phyloP scores from a whole-genome alignment of 2,888 invertebrate species.

The Sphaerophoria rueppellii region DNA sequence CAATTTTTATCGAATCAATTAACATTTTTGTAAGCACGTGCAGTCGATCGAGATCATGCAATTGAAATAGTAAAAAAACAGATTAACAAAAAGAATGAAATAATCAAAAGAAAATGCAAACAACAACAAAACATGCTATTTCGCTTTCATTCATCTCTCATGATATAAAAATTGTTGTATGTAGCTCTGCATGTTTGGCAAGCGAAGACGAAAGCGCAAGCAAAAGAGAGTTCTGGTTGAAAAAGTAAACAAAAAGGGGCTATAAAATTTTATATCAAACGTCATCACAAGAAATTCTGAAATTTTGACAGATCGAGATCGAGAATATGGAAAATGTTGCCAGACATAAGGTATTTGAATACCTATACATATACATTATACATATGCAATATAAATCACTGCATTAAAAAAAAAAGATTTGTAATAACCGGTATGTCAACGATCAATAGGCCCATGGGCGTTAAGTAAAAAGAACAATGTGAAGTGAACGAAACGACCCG shows the following conservation, averaged over 20 bases:
- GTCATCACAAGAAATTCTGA: no score
- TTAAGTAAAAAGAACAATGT: no score
- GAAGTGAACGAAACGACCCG: no score
- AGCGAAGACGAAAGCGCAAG: background rate
- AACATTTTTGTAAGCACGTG: conserved; percentile 56
- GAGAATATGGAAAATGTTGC: no score
- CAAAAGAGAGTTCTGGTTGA: background rate
- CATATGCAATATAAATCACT: no score
- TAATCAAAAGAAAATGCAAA: conserved; percentile 24
- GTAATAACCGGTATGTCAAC: no score
- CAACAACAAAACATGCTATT: background rate
- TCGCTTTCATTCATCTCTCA: conserved; percentile 15
- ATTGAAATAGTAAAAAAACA: conserved; percentile 38
- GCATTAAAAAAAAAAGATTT: no score
- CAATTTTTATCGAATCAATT: conserved; percentile 36
- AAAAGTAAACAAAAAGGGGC: conserved; percentile 6
- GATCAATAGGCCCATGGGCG: no score
- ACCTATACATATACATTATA: no score
- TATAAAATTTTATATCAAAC: background rate
- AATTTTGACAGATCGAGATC: no score
- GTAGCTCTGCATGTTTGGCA: background rate
- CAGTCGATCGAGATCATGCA: conserved; percentile 55
- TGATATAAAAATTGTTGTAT: conserved; percentile 7
- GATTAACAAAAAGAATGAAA: conserved; percentile 17
- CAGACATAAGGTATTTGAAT: no score